A percentile compares a stretch with the other conserved stretches of the same genome.
These are phyloP conservation scores for Norana najaformis DNA, from an alignment of 2,888 invertebrate species.

Conservation along the genomic window DNA sequence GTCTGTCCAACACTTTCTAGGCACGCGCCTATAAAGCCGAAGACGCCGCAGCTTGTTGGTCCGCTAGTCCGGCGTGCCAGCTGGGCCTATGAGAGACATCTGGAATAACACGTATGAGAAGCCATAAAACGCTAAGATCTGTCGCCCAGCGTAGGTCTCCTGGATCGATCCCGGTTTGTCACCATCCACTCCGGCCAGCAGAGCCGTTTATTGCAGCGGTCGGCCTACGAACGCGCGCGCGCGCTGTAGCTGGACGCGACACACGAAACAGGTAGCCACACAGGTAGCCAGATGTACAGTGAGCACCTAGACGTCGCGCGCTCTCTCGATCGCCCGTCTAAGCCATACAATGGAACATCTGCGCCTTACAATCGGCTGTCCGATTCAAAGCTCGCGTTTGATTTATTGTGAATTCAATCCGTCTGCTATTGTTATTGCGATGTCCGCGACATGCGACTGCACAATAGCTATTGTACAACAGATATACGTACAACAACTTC, in stretches of 20 bases:
- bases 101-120: neutral
- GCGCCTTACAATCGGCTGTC: neutral
- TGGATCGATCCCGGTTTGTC: neutral
- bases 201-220: neutral
- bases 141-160: neutral
- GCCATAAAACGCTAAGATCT: neutral
- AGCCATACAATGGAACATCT: slow-evolving; percentile 13
- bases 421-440: neutral
- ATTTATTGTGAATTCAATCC: neutral
- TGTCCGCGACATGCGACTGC: neutral
- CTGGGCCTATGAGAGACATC: neutral
- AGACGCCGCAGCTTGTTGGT: neutral
- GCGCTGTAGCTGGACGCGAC: neutral
- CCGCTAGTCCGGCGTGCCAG: neutral
- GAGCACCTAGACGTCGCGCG: neutral
- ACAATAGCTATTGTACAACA: neutral
- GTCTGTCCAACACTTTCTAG: neutral
- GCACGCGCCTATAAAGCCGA: neutral
- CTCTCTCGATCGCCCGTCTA: neutral
- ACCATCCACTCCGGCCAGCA: neutral
- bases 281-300: neutral
- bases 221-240: neutral
- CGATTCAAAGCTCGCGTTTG: slow-evolving; percentile 1
- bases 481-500: neutral
- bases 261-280: neutral